Conservation (phyloP, 2,113 vertebrate genomes). For the Colaptes auratus region DNA sequence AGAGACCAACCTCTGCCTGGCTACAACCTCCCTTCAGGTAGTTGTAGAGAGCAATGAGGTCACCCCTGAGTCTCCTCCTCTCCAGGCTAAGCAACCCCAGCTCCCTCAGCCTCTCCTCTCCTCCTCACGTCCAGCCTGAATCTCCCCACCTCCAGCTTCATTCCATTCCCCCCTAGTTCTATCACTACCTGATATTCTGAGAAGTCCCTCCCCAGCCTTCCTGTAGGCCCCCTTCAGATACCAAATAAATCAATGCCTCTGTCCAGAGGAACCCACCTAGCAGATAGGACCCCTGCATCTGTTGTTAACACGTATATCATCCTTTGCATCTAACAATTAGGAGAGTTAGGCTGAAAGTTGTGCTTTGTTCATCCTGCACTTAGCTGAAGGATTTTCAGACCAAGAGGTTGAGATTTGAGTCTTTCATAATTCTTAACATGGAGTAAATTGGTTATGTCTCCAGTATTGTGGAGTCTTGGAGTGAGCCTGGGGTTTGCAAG, state of each 20-base stretch:
- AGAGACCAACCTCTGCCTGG: no score
- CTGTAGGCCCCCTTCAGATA: no score
- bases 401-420: not conserved
- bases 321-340: not conserved
- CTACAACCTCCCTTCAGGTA: no score
- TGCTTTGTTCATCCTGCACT: not conserved
- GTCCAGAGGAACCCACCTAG: not conserved
- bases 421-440: not conserved
- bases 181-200: no score
- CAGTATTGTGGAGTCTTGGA: rapidly evolving
- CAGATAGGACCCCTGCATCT: not conserved
- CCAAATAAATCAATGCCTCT: not conserved
- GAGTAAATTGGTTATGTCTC: not conserved
- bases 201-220: no score
- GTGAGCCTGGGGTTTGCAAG: not conserved
- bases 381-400: not conserved
- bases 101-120: no score
- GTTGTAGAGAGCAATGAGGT: no score
- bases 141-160: no score
- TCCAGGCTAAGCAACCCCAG: no score
- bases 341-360: not conserved
- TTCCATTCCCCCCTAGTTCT: no score
- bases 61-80: no score
- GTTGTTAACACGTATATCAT: not conserved
- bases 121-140: no score